phyloP scores from a whole-genome alignment of 2,113 vertebrate genomes.

The Gulo gulo region DNA sequence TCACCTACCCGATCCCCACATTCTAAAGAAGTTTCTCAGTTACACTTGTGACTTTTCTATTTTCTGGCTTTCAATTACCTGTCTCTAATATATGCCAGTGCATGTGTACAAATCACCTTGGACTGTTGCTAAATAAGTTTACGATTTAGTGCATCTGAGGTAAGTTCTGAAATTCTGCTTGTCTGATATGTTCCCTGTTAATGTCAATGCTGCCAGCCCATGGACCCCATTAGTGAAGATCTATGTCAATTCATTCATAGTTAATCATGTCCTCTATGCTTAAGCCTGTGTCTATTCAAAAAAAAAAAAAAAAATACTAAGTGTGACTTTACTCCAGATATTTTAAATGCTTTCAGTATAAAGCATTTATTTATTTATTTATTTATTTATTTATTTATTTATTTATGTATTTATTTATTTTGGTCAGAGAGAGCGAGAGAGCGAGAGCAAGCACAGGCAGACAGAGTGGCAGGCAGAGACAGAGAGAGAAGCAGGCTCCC shows the following conservation, averaged over 20 bases:
- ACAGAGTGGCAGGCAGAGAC: too few species aligned
- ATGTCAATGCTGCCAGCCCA: too few species aligned
- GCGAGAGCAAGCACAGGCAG: too few species aligned
- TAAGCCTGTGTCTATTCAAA: background rate
- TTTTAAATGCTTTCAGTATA: background rate
- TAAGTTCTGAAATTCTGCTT: background rate
- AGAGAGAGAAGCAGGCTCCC: too few species aligned
- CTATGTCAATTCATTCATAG: background rate
- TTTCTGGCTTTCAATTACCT: background rate
- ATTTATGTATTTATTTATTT: too few species aligned
- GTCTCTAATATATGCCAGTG: background rate
- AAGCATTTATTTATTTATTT: background rate
- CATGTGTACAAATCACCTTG: background rate
- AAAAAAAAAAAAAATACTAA: background rate
- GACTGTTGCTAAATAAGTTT: background rate
- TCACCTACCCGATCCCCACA: background rate
- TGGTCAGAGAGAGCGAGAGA: too few species aligned
- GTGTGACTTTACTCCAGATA: background rate
- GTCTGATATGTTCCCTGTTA: background rate
- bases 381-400: too few species aligned
- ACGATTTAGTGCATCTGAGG: background rate
- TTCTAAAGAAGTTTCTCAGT: background rate
- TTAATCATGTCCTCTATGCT: background rate
- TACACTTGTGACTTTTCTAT: background rate
- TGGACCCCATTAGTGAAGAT: background rate